Base-by-base conservation (phyloP, 2,113 vertebrate genomes). In the Tenebrosternarchus preto region DNA sequence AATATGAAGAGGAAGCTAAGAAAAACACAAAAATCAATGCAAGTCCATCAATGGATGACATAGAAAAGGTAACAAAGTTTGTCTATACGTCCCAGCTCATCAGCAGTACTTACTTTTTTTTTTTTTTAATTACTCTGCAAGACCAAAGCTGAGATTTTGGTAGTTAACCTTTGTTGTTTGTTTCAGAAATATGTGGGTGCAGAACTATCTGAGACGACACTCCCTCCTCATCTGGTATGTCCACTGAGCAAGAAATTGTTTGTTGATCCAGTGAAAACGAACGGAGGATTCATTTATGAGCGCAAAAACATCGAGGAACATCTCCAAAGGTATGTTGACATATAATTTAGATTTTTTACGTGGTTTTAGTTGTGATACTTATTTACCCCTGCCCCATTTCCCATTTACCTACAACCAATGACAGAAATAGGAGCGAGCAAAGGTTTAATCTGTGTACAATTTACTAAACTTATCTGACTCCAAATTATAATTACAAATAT, bases 251-350 rank as follows among this genome's bases (percentile, higher is more conserved):
- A 86, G 68, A 90, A 86, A 76, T 78, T 91, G 81, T 90, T 91
- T 82, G 72, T 90, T 50, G 90, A 92, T 84, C 91, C 91, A 29
- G 90, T 92, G 25, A 89, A 53, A 83, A 92, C 88, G 0, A 27
- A 68, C 0, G 83, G 87, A 17, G 86, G 87, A 0, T 80, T 73
- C 0, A 79, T 89, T 56, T 92, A 91, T 50, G 90, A 92, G 77
- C 76, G 88, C n/a, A 86, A 84, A 39, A 87, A 87, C 68, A 87
- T 92, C 15, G 90, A 92, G 60, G 43, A 83, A 56, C 73, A 91
- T 2, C 80, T 92, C 2, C 86, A 85, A 78, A 43, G 0, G 90
- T 89, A 72, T 85, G 89, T 84, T 56, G 27, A 57, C 31, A 6
- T 4, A 27, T 25, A 12, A n/a, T n/a, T n/a, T n/a, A n/a, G n/a